Evolutionary conservation across 2,888 invertebrate genomes (phyloP).

Genomic region (Galerucella calmariensis): DNA sequence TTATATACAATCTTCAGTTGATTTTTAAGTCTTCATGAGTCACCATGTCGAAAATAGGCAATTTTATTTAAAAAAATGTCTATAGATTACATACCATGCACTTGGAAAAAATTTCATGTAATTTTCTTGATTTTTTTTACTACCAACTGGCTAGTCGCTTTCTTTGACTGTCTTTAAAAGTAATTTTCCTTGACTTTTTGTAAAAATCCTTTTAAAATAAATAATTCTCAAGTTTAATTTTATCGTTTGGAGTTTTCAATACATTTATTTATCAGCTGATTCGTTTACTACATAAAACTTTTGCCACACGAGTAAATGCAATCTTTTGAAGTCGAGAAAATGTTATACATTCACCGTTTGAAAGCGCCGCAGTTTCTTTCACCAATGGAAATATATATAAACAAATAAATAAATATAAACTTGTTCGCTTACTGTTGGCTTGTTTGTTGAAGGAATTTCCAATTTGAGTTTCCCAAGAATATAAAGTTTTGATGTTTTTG

Average conservation of each 20-base stretch:
- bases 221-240: slow-evolving; percentile 22
- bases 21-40: too few species aligned
- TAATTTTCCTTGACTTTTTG: too few species aligned
- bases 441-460: slow-evolving; percentile 41
- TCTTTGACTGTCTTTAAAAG: too few species aligned
- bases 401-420: slow-evolving; percentile 45
- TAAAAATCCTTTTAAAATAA: background rate
- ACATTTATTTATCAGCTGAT: slow-evolving; percentile 39
- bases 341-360: slow-evolving; percentile 31
- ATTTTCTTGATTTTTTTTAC: too few species aligned
- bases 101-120: too few species aligned
- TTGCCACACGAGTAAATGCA: slow-evolving; percentile 32
- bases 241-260: slow-evolving; percentile 35
- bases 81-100: too few species aligned
- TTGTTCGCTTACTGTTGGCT: slow-evolving; percentile 37
- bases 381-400: slow-evolving; percentile 33
- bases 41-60: too few species aligned
- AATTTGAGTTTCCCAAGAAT: slow-evolving; percentile 39
- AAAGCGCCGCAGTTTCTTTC: slow-evolving; percentile 28
- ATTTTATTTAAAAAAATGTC: too few species aligned
- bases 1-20: too few species aligned
- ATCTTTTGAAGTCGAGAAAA: slow-evolving; percentile 36
- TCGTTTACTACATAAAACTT: slow-evolving; percentile 29
- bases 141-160: too few species aligned
- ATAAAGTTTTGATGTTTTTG: slow-evolving; percentile 37